Conservation (phyloP, 2,888 invertebrate species). For the Mesopsocus fuscifrons region DNA sequence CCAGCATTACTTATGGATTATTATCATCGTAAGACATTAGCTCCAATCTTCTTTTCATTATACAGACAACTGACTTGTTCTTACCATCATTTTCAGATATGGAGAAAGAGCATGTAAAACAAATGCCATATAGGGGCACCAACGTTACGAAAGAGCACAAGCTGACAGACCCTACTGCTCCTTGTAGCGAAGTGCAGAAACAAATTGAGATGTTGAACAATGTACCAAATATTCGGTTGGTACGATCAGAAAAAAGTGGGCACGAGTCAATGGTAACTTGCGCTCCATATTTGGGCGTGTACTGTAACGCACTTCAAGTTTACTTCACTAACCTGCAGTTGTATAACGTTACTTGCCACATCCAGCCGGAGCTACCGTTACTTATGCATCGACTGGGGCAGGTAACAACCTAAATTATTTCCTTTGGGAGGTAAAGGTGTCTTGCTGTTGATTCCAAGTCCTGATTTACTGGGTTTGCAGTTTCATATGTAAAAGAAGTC, state of each 20-base stretch:
- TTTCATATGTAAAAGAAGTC: too few relatives aligned
- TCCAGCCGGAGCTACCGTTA: neutral
- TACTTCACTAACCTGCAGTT: conserved; percentile 1
- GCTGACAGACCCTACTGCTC: neutral
- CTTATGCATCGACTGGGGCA: neutral
- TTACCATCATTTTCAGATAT: neutral
- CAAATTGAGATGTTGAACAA: neutral
- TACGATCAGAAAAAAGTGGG: neutral
- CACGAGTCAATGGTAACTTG: neutral
- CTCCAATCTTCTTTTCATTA: too few relatives aligned
- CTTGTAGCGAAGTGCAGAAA: neutral
- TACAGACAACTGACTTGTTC: neutral
- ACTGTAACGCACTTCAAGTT: neutral
- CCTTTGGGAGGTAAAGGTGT: neutral
- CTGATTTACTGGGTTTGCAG: neutral
- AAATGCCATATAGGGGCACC: conserved; percentile 2
- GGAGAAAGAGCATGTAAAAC: neutral
- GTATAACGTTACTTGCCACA: neutral
- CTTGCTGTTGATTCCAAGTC: neutral
- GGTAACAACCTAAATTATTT: neutral
- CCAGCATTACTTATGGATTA: too few relatives aligned
- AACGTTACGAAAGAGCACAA: neutral
- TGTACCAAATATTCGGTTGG: neutral
- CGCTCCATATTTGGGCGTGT: conserved; percentile 1
- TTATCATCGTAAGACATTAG: too few relatives aligned